Percentiles rank a stretch among this genome's conserved stretches.
Evolutionary conservation across 1,140 invertebrate genomes (phyloP).

Genomic region (Pissodes strobi): DNA sequence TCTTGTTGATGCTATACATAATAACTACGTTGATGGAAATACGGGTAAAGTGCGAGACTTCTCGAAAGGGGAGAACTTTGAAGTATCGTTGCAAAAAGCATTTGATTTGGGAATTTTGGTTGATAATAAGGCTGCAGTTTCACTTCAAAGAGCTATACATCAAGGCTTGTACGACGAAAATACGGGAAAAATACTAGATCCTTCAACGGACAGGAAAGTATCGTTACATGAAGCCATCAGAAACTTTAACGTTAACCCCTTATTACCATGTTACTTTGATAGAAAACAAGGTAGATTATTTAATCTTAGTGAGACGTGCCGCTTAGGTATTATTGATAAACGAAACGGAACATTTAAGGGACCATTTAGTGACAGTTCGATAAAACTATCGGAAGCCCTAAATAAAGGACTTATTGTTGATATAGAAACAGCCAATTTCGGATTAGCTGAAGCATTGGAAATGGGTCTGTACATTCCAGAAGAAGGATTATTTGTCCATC

Average conservation of each 20-base stretch:
- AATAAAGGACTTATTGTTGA: constrained; percentile 79
- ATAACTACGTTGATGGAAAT: constrained; percentile 73
- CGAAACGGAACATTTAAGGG: constrained; percentile 77
- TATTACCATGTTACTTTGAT: constrained; percentile 80
- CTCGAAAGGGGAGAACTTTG: constrained; percentile 63
- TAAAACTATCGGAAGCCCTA: constrained; percentile 74
- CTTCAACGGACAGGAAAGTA: constrained; percentile 72
- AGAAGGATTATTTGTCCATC: constrained; percentile 79
- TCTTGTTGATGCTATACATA: constrained; percentile 74
- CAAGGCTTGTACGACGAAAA: constrained; percentile 82
- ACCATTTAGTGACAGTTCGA: constrained; percentile 66
- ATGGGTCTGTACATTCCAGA: constrained; percentile 80
- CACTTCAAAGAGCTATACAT: constrained; percentile 82
- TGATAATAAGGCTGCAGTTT: constrained; percentile 81
- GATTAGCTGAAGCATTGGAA: constrained; percentile 79
- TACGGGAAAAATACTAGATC: constrained; percentile 81
- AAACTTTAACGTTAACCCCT: constrained; percentile 76
- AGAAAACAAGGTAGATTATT: constrained; percentile 70
- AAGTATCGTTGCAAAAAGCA: constrained; percentile 77
- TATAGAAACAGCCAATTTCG: constrained; percentile 80
- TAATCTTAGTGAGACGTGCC: constrained; percentile 76
- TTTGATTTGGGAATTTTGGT: constrained; percentile 79
- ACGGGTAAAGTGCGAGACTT: constrained; percentile 74
- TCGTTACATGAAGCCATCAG: constrained; percentile 85
- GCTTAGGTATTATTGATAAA: constrained; percentile 81